These are phyloP conservation scores for Hydrocynus forskahlii DNA, from an alignment of 2,797 vertebrate species.

Conservation along the genomic window DNA sequence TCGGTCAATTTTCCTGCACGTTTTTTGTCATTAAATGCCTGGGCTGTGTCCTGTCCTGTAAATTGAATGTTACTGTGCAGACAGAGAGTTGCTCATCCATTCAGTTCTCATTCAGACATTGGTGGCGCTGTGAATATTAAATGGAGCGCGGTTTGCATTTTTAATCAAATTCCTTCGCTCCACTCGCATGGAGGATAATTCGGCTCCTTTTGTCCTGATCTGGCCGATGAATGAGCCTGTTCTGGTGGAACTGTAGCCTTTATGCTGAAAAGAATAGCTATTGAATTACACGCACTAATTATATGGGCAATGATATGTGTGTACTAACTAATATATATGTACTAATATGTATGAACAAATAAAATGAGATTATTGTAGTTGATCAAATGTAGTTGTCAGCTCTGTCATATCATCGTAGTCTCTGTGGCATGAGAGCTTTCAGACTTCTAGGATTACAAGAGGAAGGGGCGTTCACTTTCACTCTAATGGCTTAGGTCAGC, in stretches of 20 bases:
- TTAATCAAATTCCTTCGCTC: constrained; percentile 7
- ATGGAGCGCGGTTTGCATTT: constrained; percentile 11
- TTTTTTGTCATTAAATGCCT: not conserved
- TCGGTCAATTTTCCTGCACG: not conserved
- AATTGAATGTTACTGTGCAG: not conserved
- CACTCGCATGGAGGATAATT: not conserved
- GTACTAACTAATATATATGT: no score
- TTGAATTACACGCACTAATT: no score
- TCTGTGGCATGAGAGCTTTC: not conserved
- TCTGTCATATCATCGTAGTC: no score
- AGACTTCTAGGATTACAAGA: constrained; percentile 19
- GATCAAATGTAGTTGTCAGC: no score
- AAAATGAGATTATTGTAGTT: no score
- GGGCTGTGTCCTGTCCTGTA: not conserved
- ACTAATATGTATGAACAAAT: no score
- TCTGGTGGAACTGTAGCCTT: no score
- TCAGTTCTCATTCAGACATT: not conserved
- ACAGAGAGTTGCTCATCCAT: not conserved
- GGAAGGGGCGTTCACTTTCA: constrained; percentile 27
- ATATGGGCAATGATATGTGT: no score
- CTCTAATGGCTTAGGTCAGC: not conserved
- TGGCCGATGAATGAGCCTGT: no score
- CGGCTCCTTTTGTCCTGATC: not conserved
- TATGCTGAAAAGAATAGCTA: no score
- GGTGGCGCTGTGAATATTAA: constrained; percentile 13